Percentiles rank a stretch among this genome's conserved stretches.
Conservation (phyloP, 2,888 invertebrate genomes). For the Luperina testacea region DNA sequence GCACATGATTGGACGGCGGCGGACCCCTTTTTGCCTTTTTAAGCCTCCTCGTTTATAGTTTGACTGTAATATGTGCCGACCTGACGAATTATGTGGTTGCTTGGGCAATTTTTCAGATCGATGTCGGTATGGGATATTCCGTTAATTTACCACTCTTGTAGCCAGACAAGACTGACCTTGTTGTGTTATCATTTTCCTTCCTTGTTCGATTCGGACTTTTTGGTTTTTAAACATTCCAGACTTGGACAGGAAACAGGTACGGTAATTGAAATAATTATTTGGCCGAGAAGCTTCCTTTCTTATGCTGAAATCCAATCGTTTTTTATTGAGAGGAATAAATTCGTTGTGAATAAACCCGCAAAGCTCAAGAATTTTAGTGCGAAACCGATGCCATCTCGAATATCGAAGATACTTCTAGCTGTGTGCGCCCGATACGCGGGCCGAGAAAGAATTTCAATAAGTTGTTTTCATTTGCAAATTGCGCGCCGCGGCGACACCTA, state of each 20-base stretch:
- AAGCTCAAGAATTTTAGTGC: slow-evolving; percentile 70
- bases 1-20: slow-evolving; percentile 82
- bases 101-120: slow-evolving; percentile 55
- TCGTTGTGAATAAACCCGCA: slow-evolving; percentile 44
- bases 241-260: slow-evolving; percentile 20
- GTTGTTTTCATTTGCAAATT: slow-evolving; percentile 90
- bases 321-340: slow-evolving; percentile 35
- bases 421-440: slow-evolving; percentile 74
- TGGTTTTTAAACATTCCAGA: slow-evolving; percentile 6
- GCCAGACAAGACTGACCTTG: slow-evolving; percentile 19
- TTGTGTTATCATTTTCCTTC: slow-evolving; percentile 40
- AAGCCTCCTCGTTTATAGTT: slow-evolving; percentile 75
- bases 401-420: slow-evolving; percentile 76
- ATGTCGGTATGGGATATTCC: slow-evolving; percentile 40
- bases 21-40: slow-evolving; percentile 74
- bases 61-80: slow-evolving; percentile 70
- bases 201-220: slow-evolving; percentile 41
- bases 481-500: slow-evolving; percentile 87
- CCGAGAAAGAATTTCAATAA: slow-evolving; percentile 89
- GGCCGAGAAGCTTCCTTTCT: slow-evolving; percentile 12
- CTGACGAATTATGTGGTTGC: slow-evolving; percentile 69
- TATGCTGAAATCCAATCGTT: slow-evolving; percentile 21
- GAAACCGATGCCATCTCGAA: slow-evolving; percentile 77
- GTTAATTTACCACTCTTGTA: slow-evolving; percentile 34
- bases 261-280: slow-evolving; percentile 33